These are phyloP conservation scores for Microhierax caerulescens DNA, from an alignment of 2,797 vertebrate species.

Conservation along the genomic window DNA sequence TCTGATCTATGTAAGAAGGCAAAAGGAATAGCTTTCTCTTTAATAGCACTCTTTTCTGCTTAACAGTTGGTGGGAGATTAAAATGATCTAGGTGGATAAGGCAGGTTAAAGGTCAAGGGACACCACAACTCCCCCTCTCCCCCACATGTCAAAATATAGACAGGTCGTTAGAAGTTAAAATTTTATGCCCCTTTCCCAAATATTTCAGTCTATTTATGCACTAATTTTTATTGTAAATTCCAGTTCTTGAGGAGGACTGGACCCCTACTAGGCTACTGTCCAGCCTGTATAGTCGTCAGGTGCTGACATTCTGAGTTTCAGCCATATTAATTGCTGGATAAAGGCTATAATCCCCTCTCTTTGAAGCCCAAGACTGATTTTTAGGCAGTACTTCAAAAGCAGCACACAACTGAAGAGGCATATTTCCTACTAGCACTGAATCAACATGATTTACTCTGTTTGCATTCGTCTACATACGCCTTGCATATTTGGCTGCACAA, in stretches of 20 bases:
- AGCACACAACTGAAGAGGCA: slow-evolving; percentile 77
- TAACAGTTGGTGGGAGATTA: slow-evolving; percentile 91
- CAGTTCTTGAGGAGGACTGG: slow-evolving; percentile 82
- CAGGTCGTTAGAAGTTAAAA: slow-evolving; percentile 62
- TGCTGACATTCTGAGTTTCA: slow-evolving; percentile 88
- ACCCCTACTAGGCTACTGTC: slow-evolving; percentile 87
- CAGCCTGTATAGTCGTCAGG: slow-evolving; percentile 85
- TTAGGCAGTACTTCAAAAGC: slow-evolving; percentile 88
- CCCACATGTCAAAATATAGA: slow-evolving; percentile 78
- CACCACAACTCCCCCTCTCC: slow-evolving; percentile 76
- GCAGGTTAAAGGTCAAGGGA: slow-evolving; percentile 82
- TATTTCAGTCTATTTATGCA: slow-evolving; percentile 67
- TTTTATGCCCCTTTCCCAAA: slow-evolving; percentile 44
- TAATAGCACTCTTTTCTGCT: slow-evolving; percentile 82
- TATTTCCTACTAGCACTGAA: slow-evolving; percentile 76
- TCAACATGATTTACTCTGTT: slow-evolving; percentile 78
- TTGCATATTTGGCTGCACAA: slow-evolving; percentile 78
- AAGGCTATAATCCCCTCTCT: slow-evolving; percentile 92
- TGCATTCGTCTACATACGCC: slow-evolving; percentile 71
- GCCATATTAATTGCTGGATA: slow-evolving; percentile 98
- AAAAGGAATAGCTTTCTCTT: slow-evolving; percentile 78
- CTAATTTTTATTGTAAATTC: slow-evolving; percentile 73
- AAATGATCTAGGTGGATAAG: slow-evolving; percentile 83
- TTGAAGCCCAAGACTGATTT: slow-evolving; percentile 92
- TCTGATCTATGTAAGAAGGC: slow-evolving; percentile 76